These are phyloP conservation scores for Prionace glauca DNA, from an alignment of 2,797 vertebrate species.

Conservation along the genomic window DNA sequence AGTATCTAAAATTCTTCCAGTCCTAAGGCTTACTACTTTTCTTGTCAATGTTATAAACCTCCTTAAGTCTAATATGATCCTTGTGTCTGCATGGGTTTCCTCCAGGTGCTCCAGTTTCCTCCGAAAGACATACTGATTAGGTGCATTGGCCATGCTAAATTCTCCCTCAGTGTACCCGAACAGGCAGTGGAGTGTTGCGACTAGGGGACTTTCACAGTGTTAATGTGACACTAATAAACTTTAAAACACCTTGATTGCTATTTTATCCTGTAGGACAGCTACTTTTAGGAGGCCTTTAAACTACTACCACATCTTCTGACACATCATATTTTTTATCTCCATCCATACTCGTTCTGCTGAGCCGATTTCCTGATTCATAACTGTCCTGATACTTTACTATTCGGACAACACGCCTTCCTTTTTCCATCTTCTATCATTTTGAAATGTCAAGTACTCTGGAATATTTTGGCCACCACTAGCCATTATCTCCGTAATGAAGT, in stretches of 20 bases:
- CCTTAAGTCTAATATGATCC: too few relatives aligned
- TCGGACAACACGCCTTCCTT: background rate
- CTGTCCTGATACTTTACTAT: background rate
- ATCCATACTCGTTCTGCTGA: background rate
- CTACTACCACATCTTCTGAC: background rate
- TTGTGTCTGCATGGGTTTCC: too few relatives aligned
- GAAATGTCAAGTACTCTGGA: background rate
- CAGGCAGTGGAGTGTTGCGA: too few relatives aligned
- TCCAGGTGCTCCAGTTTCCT: too few relatives aligned
- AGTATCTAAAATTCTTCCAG: too few relatives aligned
- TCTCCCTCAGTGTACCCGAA: too few relatives aligned
- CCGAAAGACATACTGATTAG: too few relatives aligned
- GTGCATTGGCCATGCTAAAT: too few relatives aligned
- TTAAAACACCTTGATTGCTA: background rate
- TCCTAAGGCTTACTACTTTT: too few relatives aligned
- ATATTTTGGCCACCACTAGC: background rate
- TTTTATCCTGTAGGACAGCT: background rate
- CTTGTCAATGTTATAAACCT: too few relatives aligned
- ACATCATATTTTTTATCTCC: background rate
- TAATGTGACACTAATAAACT: too few relatives aligned
- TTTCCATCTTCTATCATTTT: background rate
- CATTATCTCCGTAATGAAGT: background rate
- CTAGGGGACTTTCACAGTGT: too few relatives aligned
- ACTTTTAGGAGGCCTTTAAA: background rate
- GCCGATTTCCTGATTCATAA: background rate